Conservation (phyloP, 2,888 invertebrate species). For the Limulus polyphemus region DNA sequence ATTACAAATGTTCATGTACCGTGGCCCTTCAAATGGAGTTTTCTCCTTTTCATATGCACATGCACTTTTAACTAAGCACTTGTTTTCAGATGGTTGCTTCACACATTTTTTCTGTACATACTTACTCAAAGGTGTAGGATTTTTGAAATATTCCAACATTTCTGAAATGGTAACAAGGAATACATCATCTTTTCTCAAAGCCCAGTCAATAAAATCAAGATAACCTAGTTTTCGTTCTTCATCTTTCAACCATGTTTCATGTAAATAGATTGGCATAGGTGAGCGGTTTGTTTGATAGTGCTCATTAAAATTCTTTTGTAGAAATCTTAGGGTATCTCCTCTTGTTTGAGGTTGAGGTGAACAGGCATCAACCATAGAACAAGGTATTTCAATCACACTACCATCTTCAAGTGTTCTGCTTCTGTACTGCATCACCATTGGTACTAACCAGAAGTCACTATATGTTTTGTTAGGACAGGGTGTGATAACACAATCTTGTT, state of each 20-base stretch:
- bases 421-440: constrained; percentile 5
- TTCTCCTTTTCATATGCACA: neutral
- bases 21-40: neutral
- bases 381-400: neutral
- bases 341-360: neutral
- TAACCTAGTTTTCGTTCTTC: constrained; percentile 13
- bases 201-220: constrained; percentile 15
- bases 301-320: constrained; percentile 7
- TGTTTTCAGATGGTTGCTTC: neutral
- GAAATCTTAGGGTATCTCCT: neutral
- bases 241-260: constrained; percentile 10
- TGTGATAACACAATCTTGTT: constrained; percentile 44
- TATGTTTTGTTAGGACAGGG: constrained; percentile 47
- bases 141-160: constrained; percentile 21
- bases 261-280: constrained; percentile 18
- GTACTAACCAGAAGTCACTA: constrained; percentile 45
- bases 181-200: constrained; percentile 11
- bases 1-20: neutral
- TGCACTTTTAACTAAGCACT: neutral
- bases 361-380: constrained; percentile 3
- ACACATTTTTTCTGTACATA: constrained; percentile 9
- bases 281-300: constrained; percentile 11
- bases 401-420: neutral
- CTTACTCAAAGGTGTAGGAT: constrained; percentile 3
- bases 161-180: constrained; percentile 13